Conservation (phyloP, 2,113 vertebrate genomes). For the Scolopax mira region DNA sequence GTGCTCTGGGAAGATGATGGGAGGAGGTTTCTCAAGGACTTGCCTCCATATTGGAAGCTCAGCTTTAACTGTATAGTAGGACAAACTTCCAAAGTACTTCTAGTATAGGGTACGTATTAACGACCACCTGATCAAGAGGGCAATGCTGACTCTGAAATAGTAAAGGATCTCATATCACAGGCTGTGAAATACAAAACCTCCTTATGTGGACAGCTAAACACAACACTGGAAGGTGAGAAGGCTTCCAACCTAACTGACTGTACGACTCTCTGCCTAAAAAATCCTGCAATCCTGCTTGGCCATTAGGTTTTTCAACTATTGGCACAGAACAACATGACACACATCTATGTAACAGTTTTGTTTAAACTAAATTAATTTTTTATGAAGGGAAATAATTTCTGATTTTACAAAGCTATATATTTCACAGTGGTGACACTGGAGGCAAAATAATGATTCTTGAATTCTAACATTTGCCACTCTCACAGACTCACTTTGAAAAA, state of each 20-base stretch:
- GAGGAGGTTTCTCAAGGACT: neutral
- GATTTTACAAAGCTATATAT: neutral
- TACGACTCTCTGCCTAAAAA: neutral
- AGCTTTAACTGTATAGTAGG: neutral
- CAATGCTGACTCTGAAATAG: neutral
- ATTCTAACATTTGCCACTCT: neutral
- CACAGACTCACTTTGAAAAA: neutral
- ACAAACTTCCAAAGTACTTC: neutral
- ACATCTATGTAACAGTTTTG: neutral
- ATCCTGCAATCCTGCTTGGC: neutral
- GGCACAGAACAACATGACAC: neutral
- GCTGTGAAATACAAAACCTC: neutral
- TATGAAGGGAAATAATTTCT: neutral
- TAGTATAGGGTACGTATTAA: neutral
- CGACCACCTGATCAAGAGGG: neutral
- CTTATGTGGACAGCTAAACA: neutral
- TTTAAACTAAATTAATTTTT: neutral
- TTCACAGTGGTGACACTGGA: neutral
- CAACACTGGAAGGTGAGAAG: neutral
- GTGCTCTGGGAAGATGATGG: neutral
- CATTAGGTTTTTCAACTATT: neutral
- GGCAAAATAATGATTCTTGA: neutral
- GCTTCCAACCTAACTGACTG: neutral
- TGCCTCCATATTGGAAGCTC: neutral
- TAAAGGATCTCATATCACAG: rapidly evolving